phyloP scores from a whole-genome alignment of 2,888 invertebrate genomes.

The Adineta ricciae region DNA sequence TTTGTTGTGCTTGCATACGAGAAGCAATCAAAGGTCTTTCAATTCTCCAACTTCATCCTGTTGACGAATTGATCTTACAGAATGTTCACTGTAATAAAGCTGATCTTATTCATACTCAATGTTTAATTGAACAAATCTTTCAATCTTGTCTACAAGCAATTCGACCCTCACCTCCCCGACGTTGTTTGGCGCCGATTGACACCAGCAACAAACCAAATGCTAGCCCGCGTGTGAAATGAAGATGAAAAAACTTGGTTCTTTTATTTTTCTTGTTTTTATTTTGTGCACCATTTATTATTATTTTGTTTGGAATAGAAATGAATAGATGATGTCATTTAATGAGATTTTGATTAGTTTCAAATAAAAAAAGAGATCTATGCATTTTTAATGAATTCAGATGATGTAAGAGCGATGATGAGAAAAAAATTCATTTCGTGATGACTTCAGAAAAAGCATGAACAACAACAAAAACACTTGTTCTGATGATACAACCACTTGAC shows the following conservation, averaged over 20 bases:
- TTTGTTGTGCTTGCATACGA: neutral
- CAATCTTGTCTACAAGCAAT: neutral
- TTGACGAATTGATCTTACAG: neutral
- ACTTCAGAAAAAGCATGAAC: neutral
- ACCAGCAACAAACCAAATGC: neutral
- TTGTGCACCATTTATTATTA: neutral
- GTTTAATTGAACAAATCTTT: neutral
- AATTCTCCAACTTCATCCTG: neutral
- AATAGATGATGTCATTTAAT: neutral
- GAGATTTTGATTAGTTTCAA: neutral
- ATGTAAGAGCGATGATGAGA: neutral
- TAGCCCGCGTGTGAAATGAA: neutral
- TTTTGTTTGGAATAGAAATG: neutral
- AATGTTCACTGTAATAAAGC: neutral
- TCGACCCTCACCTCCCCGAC: neutral
- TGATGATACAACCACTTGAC: neutral
- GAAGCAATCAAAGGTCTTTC: neutral
- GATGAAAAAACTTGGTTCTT: neutral
- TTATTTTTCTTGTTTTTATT: neutral
- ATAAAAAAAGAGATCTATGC: neutral
- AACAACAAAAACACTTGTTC: neutral
- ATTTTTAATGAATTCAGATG: constrained; percentile 5
- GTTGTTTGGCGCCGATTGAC: neutral
- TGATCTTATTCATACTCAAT: neutral
- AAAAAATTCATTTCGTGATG: neutral